Evolutionary conservation across 2,797 vertebrate species (phyloP).

Genomic region (Clarias platycephalus): DNA sequence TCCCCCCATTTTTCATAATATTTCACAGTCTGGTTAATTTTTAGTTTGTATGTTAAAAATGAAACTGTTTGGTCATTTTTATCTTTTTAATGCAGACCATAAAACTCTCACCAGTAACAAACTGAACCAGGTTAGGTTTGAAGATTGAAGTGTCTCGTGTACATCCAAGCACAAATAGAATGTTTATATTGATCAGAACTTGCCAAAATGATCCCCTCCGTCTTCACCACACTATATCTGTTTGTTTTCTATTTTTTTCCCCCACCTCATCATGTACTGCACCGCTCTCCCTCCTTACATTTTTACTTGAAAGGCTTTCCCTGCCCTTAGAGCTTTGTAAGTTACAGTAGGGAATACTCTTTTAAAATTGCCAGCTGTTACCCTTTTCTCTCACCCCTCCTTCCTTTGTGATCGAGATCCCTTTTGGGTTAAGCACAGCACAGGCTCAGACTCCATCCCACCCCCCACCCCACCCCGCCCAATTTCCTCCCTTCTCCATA

Average conservation of each 20-base stretch:
- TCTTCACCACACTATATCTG: neutral
- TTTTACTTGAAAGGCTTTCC: neutral
- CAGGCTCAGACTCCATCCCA: neutral
- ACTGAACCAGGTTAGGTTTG: neutral
- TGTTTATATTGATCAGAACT: neutral
- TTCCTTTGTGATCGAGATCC: slow-evolving; percentile 1
- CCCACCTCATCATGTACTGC: slow-evolving; percentile 14
- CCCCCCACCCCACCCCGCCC: neutral
- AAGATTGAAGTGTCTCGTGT: neutral
- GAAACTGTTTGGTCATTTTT: neutral
- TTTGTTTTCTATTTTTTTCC: slow-evolving; percentile 2
- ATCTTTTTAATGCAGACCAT: neutral
- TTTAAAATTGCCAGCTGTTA: slow-evolving; percentile 53
- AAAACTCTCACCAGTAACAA: neutral
- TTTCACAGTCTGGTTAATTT: neutral
- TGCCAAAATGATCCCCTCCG: neutral
- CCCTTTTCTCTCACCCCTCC: slow-evolving; percentile 12
- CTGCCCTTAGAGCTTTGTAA: slow-evolving; percentile 18
- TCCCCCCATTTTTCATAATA: too few species aligned
- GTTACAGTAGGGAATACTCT: slow-evolving; percentile 50
- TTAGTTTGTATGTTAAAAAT: neutral
- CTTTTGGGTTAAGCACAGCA: slow-evolving; percentile 22
- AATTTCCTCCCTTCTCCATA: neutral
- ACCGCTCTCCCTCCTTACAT: neutral
- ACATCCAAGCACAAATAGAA: neutral